phyloP scores from a whole-genome alignment of 2,113 vertebrate genomes.

The Noctilio leporinus region DNA sequence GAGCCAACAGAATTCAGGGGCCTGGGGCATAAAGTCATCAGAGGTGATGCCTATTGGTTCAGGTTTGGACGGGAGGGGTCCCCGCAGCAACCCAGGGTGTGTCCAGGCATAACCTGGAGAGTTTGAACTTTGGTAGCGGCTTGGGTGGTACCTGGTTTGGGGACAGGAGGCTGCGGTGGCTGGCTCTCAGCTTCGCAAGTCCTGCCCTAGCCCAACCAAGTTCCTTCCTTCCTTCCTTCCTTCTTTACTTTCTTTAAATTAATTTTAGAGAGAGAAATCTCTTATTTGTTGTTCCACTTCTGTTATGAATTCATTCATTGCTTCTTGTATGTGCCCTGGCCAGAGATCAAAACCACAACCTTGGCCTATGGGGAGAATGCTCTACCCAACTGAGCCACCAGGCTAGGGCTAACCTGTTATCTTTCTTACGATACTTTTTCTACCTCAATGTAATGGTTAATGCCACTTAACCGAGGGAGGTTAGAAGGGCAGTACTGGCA shows the following conservation, averaged over 20 bases:
- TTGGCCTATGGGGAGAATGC: too few species aligned
- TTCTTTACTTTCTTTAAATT: too few species aligned
- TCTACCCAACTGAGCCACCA: too few species aligned
- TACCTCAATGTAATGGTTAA: background rate
- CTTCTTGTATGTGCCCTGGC: too few species aligned
- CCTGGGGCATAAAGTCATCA: conserved; percentile 66
- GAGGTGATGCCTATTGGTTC: conserved; percentile 51
- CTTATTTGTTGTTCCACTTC: too few species aligned
- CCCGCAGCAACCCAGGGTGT: conserved; percentile 61
- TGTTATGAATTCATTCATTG: too few species aligned
- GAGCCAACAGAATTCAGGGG: conserved; percentile 35
- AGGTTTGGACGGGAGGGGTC: background rate
- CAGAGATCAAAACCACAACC: too few species aligned
- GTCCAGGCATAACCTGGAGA: background rate
- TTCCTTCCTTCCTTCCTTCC: background rate
- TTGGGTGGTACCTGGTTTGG: background rate
- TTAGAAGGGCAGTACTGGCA: background rate
- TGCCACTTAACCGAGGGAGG: background rate
- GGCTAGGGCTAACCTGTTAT: too few species aligned
- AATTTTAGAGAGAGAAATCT: too few species aligned
- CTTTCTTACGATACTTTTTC: background rate
- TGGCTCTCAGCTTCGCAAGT: background rate
- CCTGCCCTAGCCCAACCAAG: background rate
- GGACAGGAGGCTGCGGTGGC: background rate
- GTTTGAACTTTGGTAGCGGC: background rate